Evolutionary conservation across 2,113 vertebrate species (phyloP).

Genomic region (Otocyon megalotis): DNA sequence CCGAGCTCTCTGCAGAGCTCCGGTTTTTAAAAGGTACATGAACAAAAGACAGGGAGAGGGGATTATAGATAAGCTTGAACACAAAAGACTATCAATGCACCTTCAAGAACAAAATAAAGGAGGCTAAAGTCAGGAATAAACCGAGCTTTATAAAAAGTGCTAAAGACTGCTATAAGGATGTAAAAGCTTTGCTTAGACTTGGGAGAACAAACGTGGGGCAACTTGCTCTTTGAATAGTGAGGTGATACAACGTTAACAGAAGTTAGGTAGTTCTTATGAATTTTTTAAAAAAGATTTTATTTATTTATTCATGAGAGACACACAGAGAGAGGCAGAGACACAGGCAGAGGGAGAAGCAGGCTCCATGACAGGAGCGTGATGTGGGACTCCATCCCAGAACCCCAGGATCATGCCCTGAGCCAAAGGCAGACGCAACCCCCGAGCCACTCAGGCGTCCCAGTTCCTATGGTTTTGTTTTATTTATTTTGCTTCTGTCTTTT

Average conservation of each 20-base stretch:
- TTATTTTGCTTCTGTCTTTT: constrained; percentile 59
- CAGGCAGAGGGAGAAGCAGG: too few relatives aligned
- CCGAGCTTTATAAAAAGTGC: not conserved
- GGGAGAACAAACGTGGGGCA: not conserved
- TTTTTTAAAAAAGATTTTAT: too few relatives aligned
- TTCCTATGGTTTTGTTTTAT: not conserved
- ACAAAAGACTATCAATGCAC: constrained; percentile 62
- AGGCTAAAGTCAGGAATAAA: constrained; percentile 52
- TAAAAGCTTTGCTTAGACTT: not conserved
- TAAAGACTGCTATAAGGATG: not conserved
- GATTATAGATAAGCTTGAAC: constrained; percentile 64
- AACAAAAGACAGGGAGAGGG: constrained; percentile 69
- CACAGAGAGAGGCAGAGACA: too few relatives aligned
- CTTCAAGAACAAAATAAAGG: constrained; percentile 56
- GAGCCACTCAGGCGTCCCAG: not conserved
- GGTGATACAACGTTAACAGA: not conserved
- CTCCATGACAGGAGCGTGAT: too few relatives aligned
- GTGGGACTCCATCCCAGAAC: too few relatives aligned
- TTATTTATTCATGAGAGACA: too few relatives aligned
- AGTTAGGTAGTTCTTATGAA: not conserved
- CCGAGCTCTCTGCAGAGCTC: constrained; percentile 50
- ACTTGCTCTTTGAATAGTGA: not conserved
- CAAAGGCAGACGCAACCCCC: too few relatives aligned
- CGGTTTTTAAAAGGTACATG: constrained; percentile 53
- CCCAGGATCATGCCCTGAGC: too few relatives aligned